A percentile compares a stretch with the other conserved stretches of the same genome.
phyloP scores from a whole-genome alignment of 2,113 vertebrate species.

The Ploceus nigricollis region DNA sequence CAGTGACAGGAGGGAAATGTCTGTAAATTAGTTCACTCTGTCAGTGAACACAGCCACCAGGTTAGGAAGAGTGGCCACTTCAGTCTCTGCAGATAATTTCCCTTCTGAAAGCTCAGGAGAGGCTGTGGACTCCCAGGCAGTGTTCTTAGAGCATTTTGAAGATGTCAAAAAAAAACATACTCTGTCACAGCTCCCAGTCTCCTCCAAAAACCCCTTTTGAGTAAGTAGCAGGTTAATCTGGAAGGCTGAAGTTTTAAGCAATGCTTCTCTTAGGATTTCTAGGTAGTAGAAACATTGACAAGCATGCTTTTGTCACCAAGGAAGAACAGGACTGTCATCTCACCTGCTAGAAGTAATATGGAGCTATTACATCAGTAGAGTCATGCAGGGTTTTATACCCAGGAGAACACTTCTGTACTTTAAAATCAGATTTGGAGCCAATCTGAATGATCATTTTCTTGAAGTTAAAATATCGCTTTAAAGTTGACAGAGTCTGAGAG shows the following conservation, averaged over 20 bases:
- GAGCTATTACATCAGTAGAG: constrained; percentile 3
- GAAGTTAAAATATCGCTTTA: background rate
- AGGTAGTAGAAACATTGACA: background rate
- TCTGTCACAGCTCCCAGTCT: background rate
- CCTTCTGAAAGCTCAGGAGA: background rate
- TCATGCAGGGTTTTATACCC: background rate
- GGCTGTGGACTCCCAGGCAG: background rate
- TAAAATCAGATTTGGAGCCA: constrained; percentile 12
- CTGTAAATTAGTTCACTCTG: background rate
- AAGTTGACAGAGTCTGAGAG: background rate
- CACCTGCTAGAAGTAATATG: constrained; percentile 3
- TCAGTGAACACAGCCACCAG: fast-evolving
- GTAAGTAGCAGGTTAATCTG: background rate
- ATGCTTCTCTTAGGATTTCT: background rate
- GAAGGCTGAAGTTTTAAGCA: background rate
- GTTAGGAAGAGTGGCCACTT: background rate
- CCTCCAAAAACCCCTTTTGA: background rate
- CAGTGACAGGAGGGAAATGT: background rate
- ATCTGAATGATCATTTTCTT: constrained; percentile 21
- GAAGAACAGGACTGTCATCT: constrained; percentile 6
- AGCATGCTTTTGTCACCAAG: background rate
- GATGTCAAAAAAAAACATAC: background rate
- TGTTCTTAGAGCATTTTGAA: background rate
- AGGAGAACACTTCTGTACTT: constrained; percentile 29
- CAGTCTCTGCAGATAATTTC: background rate